Evolutionary conservation across 2,888 invertebrate species (phyloP).

Genomic region (Sturmia bella): DNA sequence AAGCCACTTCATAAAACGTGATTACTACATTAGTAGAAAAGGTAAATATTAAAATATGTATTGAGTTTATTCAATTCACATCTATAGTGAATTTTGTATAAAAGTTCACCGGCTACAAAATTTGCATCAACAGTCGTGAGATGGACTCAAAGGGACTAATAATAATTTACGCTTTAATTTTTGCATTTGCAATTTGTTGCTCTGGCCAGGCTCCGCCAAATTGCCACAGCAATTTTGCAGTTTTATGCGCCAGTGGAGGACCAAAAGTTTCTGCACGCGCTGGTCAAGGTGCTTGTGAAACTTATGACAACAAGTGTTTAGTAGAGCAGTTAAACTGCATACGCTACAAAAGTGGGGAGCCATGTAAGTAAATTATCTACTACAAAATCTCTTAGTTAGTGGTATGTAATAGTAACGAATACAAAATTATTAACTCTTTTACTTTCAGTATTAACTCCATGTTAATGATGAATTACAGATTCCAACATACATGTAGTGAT

Average conservation of each 20-base stretch:
- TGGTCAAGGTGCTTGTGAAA: constrained; percentile 31
- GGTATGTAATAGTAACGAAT: too few species aligned
- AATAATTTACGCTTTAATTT: constrained; percentile 25
- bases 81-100: constrained; percentile 15
- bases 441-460: too few species aligned
- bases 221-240: constrained; percentile 41
- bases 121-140: constrained; percentile 34
- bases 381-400: too few species aligned
- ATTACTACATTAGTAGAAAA: constrained; percentile 2
- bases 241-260: constrained; percentile 44
- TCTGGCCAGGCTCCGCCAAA: constrained; percentile 30
- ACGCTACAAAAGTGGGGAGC: constrained; percentile 34
- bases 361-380: constrained; percentile 36
- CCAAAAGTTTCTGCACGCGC: constrained; percentile 34
- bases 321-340: constrained; percentile 58
- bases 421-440: too few species aligned
- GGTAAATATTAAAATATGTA: background rate
- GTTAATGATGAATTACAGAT: too few species aligned
- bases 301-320: constrained; percentile 48
- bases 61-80: background rate
- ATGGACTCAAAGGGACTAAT: constrained; percentile 44
- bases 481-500: too few species aligned
- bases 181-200: constrained; percentile 1
- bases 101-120: background rate
- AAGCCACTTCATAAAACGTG: constrained; percentile 33